Base-by-base conservation (phyloP, 2,113 vertebrate genomes). In the Mus pahari region DNA sequence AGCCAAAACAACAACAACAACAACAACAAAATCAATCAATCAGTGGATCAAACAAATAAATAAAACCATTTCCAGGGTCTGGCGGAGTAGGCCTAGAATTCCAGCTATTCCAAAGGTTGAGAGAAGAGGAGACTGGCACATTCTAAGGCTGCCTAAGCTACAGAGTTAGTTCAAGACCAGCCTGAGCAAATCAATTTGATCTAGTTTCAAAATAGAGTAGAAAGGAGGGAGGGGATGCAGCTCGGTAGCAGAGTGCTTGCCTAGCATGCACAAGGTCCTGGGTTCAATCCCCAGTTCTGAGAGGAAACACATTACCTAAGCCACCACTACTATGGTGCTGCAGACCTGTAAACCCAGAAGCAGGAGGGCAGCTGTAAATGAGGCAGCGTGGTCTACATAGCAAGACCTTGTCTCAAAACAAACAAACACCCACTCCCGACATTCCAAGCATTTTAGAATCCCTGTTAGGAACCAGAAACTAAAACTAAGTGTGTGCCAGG, bases 361-460 rank as follows among this genome's bases (percentile, higher is more conserved):
- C 62, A n/a, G 36, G 36, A 58, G 68, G 16, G 14, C 50, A n/a
- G 36, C 36, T 31, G 36, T 10, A 58, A 73, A 24, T 2, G 33
- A 45, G 31, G 12, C 53, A 33, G 16, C 64, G 3, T 39, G 39
- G 75, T 36, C 74, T n/a, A 48, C n/a, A 28, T n/a, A 75, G 42
- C 55, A 74, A 74, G 71, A 66, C 24, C 16, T 48, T 22, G 42
- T 77, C 17, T 86, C 36, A 93, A 93, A 77, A 50, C 55, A 60
- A 60, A 60, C 79, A 84, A 84, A 92, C 91, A 62, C 70, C 91
- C 75, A 66, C 62, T 71, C 7, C 68, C 82, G 86, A 84, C 94
- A 97, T 53, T 66, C 86, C 62, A 87, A 82, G 91, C 78, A 39
- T 62, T 84, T 93, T 73, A 92, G 68, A 78, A 88, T 74, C 62